Base-by-base conservation (phyloP, 2,888 invertebrate genomes). In the Oscheius onirici region DNA sequence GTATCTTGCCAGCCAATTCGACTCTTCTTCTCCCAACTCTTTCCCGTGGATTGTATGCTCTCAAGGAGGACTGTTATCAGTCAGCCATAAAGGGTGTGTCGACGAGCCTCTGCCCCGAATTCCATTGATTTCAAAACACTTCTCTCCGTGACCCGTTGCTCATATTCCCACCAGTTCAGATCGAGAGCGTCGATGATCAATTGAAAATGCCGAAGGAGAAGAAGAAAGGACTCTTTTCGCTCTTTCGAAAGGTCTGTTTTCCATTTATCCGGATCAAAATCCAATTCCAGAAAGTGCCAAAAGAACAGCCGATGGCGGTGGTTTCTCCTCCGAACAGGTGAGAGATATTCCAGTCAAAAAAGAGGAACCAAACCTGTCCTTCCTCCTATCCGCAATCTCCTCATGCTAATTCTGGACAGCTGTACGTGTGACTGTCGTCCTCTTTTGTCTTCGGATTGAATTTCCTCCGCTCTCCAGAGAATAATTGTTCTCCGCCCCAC, bases 211-310 rank as follows among this genome's bases (percentile, higher is more conserved):
- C 46, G 46, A 63, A 63, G 26, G 63, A 63, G 17, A 63, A 63
- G 49, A 63, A 63, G 46, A 63, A 63, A 49, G 63, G 63, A 28
- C 34, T 63, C 11, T 49, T 63, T 26, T 63, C 63, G n/a, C 60
- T 60, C 22, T 60, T 60, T 41, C 60, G 60, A 3, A 60, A 60
- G 60, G 60, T 60, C 15, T 40, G 43, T 15, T 17, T 58, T 13
- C 40, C 13, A 11, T 40, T 17, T 10, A 3, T 20, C 40, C 41
- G 24, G 22, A 52, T 22, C 52, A 58, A 58, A 58, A 26, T 20
- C 24, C 13, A 26, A 55, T 28, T 55, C 20, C 15, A 55, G 58
- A 58, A 58, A 41, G 24, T 41, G 15, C 41, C 58, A 10, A 58
- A 58, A 43, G 58, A 58, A 26, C 55, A 55, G 20, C 58, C 58